These are phyloP conservation scores for Zygaena filipendulae DNA, from an alignment of 2,888 invertebrate genomes.

Conservation along the genomic window DNA sequence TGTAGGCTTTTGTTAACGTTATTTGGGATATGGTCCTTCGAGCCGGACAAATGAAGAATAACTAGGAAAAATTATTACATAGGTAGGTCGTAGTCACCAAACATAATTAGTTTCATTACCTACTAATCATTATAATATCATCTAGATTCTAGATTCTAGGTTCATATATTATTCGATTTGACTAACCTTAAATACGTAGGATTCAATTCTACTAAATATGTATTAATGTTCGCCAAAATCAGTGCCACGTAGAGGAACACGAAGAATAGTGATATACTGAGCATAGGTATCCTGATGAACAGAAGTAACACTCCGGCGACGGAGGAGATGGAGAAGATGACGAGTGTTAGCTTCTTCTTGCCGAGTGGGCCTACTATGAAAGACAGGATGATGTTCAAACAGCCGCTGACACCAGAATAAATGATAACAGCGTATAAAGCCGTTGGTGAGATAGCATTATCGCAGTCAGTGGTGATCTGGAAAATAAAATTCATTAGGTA, in stretches of 20 bases:
- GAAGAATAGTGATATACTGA: constrained; percentile 42
- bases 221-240: constrained; percentile 45
- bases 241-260: constrained; percentile 39
- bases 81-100: too few species aligned
- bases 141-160: too few species aligned
- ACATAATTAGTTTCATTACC: background rate
- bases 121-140: too few species aligned
- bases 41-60: too few species aligned
- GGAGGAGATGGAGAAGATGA: constrained; percentile 29
- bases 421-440: constrained; percentile 44
- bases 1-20: too few species aligned
- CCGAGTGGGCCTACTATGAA: constrained; percentile 37
- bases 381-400: constrained; percentile 32
- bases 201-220: constrained; percentile 46
- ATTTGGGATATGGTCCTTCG: too few species aligned
- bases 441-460: constrained; percentile 30
- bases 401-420: constrained; percentile 33
- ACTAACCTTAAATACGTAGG: constrained; percentile 47
- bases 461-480: constrained; percentile 31
- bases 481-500: too few species aligned
- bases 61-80: too few species aligned
- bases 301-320: constrained; percentile 30
- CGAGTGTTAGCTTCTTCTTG: constrained; percentile 32
- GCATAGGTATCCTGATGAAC: constrained; percentile 32
- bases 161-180: too few species aligned